A percentile compares a stretch with the other conserved stretches of the same genome.
These are phyloP conservation scores for Meriones unguiculatus DNA, from an alignment of 2,113 vertebrate genomes.

Conservation along the genomic window DNA sequence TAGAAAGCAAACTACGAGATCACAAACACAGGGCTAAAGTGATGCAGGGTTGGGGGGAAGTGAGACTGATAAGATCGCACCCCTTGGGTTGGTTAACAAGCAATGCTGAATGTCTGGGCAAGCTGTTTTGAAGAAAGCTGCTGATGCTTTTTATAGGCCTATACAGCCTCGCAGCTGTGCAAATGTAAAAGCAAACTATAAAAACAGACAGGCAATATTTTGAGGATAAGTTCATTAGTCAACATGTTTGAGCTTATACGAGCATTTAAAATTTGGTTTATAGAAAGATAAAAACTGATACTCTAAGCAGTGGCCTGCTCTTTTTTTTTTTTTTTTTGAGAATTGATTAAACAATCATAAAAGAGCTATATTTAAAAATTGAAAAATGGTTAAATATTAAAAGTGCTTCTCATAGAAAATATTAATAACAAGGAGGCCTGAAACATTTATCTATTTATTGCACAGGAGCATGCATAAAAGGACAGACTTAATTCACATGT, in stretches of 20 bases:
- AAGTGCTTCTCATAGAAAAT: slow-evolving; percentile 72
- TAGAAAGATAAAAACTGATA: background rate
- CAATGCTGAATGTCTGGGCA: slow-evolving; percentile 12
- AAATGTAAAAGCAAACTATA: slow-evolving; percentile 45
- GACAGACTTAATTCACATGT: background rate
- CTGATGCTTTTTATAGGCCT: background rate
- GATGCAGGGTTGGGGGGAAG: background rate
- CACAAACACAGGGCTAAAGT: slow-evolving; percentile 17
- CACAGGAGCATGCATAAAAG: slow-evolving; percentile 3
- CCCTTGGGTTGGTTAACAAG: background rate
- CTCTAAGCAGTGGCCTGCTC: background rate
- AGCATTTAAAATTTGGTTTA: background rate
- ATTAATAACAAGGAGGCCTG: slow-evolving; percentile 52
- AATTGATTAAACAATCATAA: slow-evolving; percentile 73
- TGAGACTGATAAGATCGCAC: background rate
- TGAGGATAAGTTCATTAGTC: slow-evolving; percentile 39
- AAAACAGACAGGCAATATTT: slow-evolving; percentile 4
- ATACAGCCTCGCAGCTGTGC: background rate
- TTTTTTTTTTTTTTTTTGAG: slow-evolving; percentile 54
- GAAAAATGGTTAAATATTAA: slow-evolving; percentile 77
- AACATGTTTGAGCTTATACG: background rate
- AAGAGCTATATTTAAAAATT: slow-evolving; percentile 73
- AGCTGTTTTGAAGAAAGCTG: slow-evolving; percentile 18
- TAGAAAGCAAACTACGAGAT: background rate
- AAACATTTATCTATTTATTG: slow-evolving; percentile 58